Base-by-base conservation (phyloP, 2,113 vertebrate genomes). In the Lasiurus cinereus region DNA sequence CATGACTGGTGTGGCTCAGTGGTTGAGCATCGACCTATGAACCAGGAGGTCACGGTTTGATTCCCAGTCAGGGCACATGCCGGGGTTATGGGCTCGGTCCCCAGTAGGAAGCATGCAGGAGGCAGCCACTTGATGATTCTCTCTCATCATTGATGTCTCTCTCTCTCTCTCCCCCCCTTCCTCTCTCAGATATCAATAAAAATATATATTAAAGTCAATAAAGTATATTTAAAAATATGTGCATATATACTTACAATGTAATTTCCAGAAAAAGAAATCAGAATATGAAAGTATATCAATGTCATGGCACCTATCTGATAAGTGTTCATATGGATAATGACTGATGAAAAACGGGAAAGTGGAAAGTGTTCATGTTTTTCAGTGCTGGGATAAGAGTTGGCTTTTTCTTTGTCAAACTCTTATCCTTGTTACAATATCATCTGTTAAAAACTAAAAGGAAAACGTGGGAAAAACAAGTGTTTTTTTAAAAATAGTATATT, bases 211-310 rank as follows among this genome's bases (percentile, higher is more conserved):
- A 59, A 59, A 59, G 24, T 59, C 56, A 59, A 59, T 59, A 59
- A 59, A 24, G 24, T 59, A 64, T 64, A 6, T 64, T 64, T 14
- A 14, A 64, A 64, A 64, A 78, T 76, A 36, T 50, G 16, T 52
- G 18, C 12, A 36, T 43, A 73, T 64, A 77, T 94, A 90, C 59
- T 59, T 59, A 70, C 15, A 50, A 67, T 59, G 29, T n/a, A 11
- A 82, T n/a, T 92, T 82, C 67, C 88, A 52, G 59, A 62, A 52
- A 33, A 62, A 77, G 15, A 84, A 89, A 93, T 79, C 52, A 79
- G 33, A 80, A 64, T 62, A 43, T 22, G 33, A 62, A 72, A 66
- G 84, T 79, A 24, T 15, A 48, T 48, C 64, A 84, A 56, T 29
- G 3, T 16, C 27, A 54, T 15, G 18, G 59, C 72, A 10, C 36